Conservation (phyloP, 2,888 invertebrate genomes). For the Epinotia demarniana region DNA sequence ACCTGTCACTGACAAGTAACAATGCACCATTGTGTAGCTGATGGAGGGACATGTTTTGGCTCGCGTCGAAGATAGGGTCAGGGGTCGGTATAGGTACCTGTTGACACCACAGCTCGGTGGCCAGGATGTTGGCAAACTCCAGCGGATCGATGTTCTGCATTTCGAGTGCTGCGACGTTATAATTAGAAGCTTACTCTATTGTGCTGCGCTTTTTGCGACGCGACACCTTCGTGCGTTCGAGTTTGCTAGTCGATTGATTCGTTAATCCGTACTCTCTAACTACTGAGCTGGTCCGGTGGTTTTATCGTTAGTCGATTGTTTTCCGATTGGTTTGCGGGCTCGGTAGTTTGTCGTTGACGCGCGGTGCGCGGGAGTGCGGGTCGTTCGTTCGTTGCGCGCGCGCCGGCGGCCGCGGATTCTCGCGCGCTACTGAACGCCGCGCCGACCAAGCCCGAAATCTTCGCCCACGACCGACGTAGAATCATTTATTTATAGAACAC, state of each 20-base stretch:
- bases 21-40: conserved; percentile 17
- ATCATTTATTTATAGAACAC: conserved; percentile 84
- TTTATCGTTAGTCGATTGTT: conserved; percentile 48
- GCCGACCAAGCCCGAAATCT: conserved; percentile 76
- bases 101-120: conserved; percentile 93
- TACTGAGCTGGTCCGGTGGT: conserved; percentile 65
- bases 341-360: conserved; percentile 63
- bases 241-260: conserved; percentile 83
- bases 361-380: conserved; percentile 82
- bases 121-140: conserved; percentile 93
- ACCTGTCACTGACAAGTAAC: conserved; percentile 23
- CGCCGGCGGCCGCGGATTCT: conserved; percentile 83
- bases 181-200: conserved; percentile 84
- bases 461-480: conserved; percentile 82
- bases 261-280: conserved; percentile 80
- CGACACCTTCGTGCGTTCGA: conserved; percentile 83
- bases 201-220: conserved; percentile 84
- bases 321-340: conserved; percentile 59
- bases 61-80: background rate
- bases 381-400: conserved; percentile 85
- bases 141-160: conserved; percentile 90
- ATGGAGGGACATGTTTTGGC: background rate
- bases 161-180: conserved; percentile 77
- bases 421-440: conserved; percentile 79
- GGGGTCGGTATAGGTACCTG: conserved; percentile 83